A percentile compares a stretch with the other conserved stretches of the same genome.
Evolutionary conservation across 2,888 invertebrate species (phyloP).

Genomic region (Coelinius sp.): DNA sequence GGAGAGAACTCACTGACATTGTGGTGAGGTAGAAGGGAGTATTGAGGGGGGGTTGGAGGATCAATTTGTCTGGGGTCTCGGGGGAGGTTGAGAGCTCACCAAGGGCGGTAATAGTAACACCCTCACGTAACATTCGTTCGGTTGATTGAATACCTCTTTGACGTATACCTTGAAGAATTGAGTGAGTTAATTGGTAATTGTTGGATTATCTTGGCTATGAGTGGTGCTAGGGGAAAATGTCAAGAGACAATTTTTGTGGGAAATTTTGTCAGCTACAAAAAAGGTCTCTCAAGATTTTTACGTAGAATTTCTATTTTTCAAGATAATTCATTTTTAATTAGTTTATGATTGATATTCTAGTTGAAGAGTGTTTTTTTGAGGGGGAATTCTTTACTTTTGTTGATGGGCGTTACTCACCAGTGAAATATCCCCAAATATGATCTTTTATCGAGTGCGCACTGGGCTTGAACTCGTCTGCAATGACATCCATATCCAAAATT

Average conservation of each 20-base stretch:
- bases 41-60: constrained; percentile 81
- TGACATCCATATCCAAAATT: constrained; percentile 83
- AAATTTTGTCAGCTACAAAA: too few relatives aligned
- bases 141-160: constrained; percentile 89
- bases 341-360: too few relatives aligned
- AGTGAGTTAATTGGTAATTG: too few relatives aligned
- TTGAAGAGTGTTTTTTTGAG: neutral
- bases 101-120: constrained; percentile 83
- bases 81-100: constrained; percentile 79
- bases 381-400: too few relatives aligned
- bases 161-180: constrained; percentile 75
- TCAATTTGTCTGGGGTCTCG: constrained; percentile 76
- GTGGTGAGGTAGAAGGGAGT: constrained; percentile 85
- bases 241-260: too few relatives aligned
- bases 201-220: too few relatives aligned
- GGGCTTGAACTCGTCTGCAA: constrained; percentile 87
- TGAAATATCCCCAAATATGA: constrained; percentile 88
- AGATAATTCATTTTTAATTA: too few relatives aligned
- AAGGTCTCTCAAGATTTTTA: too few relatives aligned
- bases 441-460: constrained; percentile 83
- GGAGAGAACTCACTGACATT: constrained; percentile 81
- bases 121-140: constrained; percentile 88
- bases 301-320: too few relatives aligned
- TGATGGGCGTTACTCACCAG: constrained; percentile 72
- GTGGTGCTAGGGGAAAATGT: too few relatives aligned